Conservation (phyloP, 2,113 vertebrate species). For the Peucedramus taeniatus region DNA sequence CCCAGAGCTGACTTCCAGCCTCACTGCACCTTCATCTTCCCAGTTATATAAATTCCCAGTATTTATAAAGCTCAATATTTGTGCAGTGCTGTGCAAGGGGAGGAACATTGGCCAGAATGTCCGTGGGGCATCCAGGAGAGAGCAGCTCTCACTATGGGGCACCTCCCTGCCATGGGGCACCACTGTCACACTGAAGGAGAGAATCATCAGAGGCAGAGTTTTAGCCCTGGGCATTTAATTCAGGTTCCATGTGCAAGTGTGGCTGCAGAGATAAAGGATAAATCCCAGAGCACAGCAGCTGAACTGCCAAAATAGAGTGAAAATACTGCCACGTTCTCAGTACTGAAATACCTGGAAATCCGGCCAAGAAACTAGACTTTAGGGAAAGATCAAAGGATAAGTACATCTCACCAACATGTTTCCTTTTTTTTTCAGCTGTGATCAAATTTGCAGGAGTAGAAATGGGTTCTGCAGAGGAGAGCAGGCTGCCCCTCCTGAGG, state of each 20-base stretch:
- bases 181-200: accelerated
- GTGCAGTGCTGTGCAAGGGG: background rate
- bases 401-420: background rate
- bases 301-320: background rate
- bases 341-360: background rate
- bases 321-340: background rate
- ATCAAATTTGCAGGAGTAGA: background rate
- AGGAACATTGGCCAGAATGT: background rate
- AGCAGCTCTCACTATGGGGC: background rate
- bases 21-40: background rate
- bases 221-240: background rate
- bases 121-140: background rate
- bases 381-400: background rate
- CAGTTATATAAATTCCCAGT: too few relatives aligned
- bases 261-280: background rate
- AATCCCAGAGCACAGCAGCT: background rate
- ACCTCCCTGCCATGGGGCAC: background rate
- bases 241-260: background rate
- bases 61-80: background rate
- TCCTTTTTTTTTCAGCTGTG: background rate
- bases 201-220: background rate
- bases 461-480: background rate
- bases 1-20: background rate
- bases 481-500: background rate
- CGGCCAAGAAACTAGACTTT: background rate